Evolutionary conservation across 1,140 invertebrate species (phyloP), one percentile per base, ranked within the genome.

Genomic region (Bombus consobrinus): DNA sequence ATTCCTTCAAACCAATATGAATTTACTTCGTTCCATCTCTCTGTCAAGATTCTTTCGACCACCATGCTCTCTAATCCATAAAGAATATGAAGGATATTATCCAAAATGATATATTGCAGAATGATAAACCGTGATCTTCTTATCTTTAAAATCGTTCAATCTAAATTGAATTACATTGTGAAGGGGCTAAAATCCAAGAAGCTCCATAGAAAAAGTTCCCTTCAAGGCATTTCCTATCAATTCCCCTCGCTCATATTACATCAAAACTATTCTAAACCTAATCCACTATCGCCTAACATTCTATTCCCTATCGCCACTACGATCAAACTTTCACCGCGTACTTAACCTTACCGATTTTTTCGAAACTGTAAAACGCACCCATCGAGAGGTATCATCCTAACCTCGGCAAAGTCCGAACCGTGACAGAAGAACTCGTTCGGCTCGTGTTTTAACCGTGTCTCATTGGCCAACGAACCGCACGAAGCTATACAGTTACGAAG

Each of bases 401-500:
- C 43, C 43, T 32, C 1, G 12, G 32, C n/a, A 72, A 22, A 72
- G 25, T 41, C 69, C 12, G 66, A 13, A 43, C 39, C 79, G 47
- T 53, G 12, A 81, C 47, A 39, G n/a, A 62, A 37, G 68, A 34
- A 81, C 37, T 41, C 69, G 69, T 28, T 34, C 53, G 25, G 47
- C n/a, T 43, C 34, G 79, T 71, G 68, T 59, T 73, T 59, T 43
- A 73, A 69, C 41, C 39, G 12, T 47, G 68, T 59, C 37, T 10
- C 64, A 22, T 39, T 37, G 43, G 34, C 66, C 47, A 28, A 41
- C 12, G 68, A 25, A 2, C 28, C 28, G 9, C 66, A 41, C 34
- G 47, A 39, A 22, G 80, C 80, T 81, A 81, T 81, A 71, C 80
- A 43, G 80, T 81, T 81, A 73, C 80, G 37, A 22, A 15, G 69